phyloP scores from a whole-genome alignment of 1,140 invertebrate species.

The Halictus rubicundus region DNA sequence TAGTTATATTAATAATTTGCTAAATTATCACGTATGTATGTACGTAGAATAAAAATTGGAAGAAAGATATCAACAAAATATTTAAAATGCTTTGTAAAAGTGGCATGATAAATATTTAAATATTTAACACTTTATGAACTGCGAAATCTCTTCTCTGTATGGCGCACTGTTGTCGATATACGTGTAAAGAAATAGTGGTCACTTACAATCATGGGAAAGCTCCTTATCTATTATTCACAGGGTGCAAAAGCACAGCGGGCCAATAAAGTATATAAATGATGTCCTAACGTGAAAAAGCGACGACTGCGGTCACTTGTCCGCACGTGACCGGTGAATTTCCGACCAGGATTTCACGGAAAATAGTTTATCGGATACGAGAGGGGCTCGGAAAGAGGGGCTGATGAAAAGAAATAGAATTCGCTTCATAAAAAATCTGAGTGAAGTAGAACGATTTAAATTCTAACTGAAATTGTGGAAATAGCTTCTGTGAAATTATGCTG shows the following conservation, averaged over 20 bases:
- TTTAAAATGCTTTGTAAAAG: too few relatives aligned
- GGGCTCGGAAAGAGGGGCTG: neutral
- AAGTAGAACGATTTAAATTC: too few relatives aligned
- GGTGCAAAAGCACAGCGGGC: conserved; percentile 20
- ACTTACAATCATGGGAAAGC: neutral
- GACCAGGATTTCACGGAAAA: conserved; percentile 6
- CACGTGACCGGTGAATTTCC: conserved; percentile 52
- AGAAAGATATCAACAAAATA: too few relatives aligned
- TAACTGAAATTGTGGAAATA: too few relatives aligned
- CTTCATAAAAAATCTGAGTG: too few relatives aligned
- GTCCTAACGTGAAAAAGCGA: conserved; percentile 52
- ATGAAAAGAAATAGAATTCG: neutral
- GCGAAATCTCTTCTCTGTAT: neutral
- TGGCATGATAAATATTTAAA: too few relatives aligned
- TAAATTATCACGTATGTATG: too few relatives aligned
- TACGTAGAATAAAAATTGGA: too few relatives aligned
- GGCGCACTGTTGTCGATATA: neutral
- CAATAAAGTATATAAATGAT: conserved; percentile 59
- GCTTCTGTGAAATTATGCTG: too few relatives aligned
- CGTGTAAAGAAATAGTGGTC: neutral
- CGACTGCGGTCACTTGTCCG: conserved; percentile 49
- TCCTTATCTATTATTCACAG: conserved; percentile 34
- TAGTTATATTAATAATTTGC: too few relatives aligned
- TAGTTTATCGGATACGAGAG: conserved; percentile 18
- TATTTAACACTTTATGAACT: neutral